Conservation (phyloP, 2,888 invertebrate genomes). For the Cosmopolites sordidus region DNA sequence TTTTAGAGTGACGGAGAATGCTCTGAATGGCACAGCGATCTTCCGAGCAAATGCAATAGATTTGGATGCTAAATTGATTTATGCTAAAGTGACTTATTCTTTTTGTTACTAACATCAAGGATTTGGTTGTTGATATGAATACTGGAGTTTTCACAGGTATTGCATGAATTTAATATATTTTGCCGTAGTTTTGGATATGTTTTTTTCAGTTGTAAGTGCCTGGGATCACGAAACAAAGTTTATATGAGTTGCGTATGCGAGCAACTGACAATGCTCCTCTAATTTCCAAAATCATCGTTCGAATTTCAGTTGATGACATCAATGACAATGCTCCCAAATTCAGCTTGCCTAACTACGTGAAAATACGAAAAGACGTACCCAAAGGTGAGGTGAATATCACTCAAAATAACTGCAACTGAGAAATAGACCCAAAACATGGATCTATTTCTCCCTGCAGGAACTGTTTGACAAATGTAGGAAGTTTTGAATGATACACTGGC, state of each 20-base stretch:
- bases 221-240: slow-evolving; percentile 76
- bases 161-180: too few species aligned
- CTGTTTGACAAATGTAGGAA: slow-evolving; percentile 79
- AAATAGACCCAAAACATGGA: too few species aligned
- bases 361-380: slow-evolving; percentile 88
- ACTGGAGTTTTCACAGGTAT: slow-evolving; percentile 64
- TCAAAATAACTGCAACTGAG: too few species aligned
- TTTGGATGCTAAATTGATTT: slow-evolving; percentile 76
- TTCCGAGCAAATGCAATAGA: slow-evolving; percentile 81
- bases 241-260: slow-evolving; percentile 73
- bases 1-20: slow-evolving; percentile 81
- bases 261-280: slow-evolving; percentile 73
- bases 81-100: slow-evolving; percentile 72
- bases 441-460: slow-evolving; percentile 53
- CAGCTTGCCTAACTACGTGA: slow-evolving; percentile 71
- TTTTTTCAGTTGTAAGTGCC: slow-evolving; percentile 15
- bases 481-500: too few species aligned
- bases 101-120: slow-evolving; percentile 68
- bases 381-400: too few species aligned
- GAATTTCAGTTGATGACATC: slow-evolving; percentile 80
- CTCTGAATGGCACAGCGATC: slow-evolving; percentile 79
- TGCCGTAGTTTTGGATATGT: background rate
- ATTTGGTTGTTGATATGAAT: slow-evolving; percentile 73
- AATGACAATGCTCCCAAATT: slow-evolving; percentile 88
- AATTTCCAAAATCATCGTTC: slow-evolving; percentile 76